Percentiles rank a stretch among this genome's conserved stretches.
Conservation (phyloP, 2,113 vertebrate species). For the Charadrius vociferus region DNA sequence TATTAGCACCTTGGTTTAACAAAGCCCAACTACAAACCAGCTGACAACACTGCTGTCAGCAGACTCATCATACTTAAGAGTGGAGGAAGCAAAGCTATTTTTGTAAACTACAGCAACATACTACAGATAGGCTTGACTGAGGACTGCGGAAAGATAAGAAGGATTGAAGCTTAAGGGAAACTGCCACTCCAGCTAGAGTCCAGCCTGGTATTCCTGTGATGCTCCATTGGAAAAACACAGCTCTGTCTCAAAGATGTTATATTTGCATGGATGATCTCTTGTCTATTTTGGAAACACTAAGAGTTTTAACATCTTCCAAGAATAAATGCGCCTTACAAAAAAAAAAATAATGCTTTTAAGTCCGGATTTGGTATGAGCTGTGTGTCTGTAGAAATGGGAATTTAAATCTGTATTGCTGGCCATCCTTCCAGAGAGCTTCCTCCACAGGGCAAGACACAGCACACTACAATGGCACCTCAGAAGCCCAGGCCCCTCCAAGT, state of each 20-base stretch:
- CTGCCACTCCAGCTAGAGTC: neutral
- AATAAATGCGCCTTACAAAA: neutral
- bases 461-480: neutral
- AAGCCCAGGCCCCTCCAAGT: neutral
- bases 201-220: neutral
- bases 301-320: neutral
- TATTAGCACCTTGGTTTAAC: neutral
- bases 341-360: neutral
- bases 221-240: neutral
- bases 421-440: neutral
- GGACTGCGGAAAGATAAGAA: neutral
- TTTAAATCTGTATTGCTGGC: neutral
- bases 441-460: neutral
- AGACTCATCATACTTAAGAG: neutral
- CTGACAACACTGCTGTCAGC: neutral
- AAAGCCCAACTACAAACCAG: neutral
- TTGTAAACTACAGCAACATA: neutral
- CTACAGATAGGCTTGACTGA: neutral
- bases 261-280: neutral
- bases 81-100: neutral
- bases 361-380: neutral
- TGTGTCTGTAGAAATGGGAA: neutral
- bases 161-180: neutral
- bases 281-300: neutral
- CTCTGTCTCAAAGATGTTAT: neutral